Percentiles rank a stretch among this genome's conserved stretches.
These are phyloP conservation scores for Mesorhabditis belari DNA, from an alignment of 2,888 invertebrate species.

Conservation along the genomic window DNA sequence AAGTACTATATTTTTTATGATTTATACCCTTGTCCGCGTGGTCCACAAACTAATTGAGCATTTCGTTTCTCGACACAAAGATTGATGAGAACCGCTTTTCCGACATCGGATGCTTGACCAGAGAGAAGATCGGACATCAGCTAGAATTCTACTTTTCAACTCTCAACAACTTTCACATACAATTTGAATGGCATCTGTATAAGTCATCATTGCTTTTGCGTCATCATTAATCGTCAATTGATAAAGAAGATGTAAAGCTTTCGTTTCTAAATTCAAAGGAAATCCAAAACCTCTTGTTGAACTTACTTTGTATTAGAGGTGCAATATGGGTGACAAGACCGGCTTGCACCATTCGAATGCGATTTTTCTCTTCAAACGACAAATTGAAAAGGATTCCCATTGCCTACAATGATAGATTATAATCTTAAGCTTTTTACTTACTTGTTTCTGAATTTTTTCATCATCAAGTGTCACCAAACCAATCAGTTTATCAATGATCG, in stretches of 20 bases:
- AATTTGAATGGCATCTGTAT: slow-evolving; percentile 80
- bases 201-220: slow-evolving; percentile 84
- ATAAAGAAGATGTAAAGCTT: slow-evolving; percentile 63
- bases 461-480: slow-evolving; percentile 64
- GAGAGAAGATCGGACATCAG: slow-evolving; percentile 32
- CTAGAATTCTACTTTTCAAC: slow-evolving; percentile 14
- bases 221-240: slow-evolving; percentile 90
- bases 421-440: slow-evolving; percentile 6
- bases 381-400: slow-evolving; percentile 85
- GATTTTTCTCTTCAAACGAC: slow-evolving; percentile 80
- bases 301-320: slow-evolving; percentile 70
- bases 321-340: slow-evolving; percentile 84
- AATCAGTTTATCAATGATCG: slow-evolving; percentile 76
- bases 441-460: slow-evolving; percentile 13
- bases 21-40: slow-evolving; percentile 65
- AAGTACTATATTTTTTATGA: no score
- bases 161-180: slow-evolving; percentile 48
- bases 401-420: background rate
- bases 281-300: background rate
- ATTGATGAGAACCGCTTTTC: slow-evolving; percentile 78
- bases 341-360: slow-evolving; percentile 80
- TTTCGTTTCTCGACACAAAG: slow-evolving; percentile 80
- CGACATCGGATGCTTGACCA: slow-evolving; percentile 24
- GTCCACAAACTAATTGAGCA: slow-evolving; percentile 73
- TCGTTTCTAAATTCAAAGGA: slow-evolving; percentile 10